Evolutionary conservation across 2,888 invertebrate species (phyloP).

Genomic region (Macrosiphum euphorbiae): DNA sequence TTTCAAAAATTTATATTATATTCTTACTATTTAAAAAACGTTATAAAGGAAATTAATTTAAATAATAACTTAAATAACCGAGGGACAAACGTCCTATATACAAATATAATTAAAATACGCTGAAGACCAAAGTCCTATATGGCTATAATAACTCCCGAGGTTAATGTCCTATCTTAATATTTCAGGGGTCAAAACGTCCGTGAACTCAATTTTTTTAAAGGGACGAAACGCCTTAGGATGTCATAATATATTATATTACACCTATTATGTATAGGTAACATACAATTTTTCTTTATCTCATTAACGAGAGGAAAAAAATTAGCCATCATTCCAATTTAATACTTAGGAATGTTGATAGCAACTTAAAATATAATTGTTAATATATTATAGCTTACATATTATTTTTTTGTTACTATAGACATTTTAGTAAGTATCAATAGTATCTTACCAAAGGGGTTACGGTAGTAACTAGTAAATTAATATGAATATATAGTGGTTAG

Average conservation of each 20-base stretch:
- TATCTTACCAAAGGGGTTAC: not conserved
- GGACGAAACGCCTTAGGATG: not conserved
- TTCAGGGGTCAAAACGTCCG: too few relatives aligned
- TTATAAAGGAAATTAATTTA: not conserved
- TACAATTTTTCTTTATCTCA: not conserved
- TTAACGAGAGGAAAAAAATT: not conserved
- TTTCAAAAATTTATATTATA: not conserved
- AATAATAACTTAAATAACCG: not conserved
- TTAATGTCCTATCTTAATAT: too few relatives aligned
- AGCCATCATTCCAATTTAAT: not conserved
- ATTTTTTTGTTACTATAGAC: not conserved
- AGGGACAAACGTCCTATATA: not conserved
- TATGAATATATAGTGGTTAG: not conserved
- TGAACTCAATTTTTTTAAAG: too few relatives aligned
- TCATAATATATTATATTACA: not conserved
- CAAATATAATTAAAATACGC: not conserved
- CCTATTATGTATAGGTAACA: too few relatives aligned
- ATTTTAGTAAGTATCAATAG: not conserved
- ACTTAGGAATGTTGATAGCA: not conserved
- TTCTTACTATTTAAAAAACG: not conserved
- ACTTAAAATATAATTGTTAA: not conserved
- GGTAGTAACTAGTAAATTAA: not conserved
- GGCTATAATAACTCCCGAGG: too few relatives aligned
- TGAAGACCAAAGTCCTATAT: too few relatives aligned
- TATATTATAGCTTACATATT: not conserved